Evolutionary conservation across 1,140 invertebrate genomes (phyloP).

Genomic region (Drosophila elegans): DNA sequence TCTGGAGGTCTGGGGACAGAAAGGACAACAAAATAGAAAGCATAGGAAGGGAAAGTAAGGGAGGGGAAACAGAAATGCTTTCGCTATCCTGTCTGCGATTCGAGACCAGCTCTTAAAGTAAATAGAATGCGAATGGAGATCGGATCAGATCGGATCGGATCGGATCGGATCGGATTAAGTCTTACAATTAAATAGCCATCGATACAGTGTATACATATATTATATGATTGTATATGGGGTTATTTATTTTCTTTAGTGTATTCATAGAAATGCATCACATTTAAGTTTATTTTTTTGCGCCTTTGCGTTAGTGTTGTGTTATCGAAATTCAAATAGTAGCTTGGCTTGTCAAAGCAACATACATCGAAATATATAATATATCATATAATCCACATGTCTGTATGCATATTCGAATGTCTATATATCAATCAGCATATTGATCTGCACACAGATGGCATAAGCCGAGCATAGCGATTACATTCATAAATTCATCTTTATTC

Average conservation of each 20-base stretch:
- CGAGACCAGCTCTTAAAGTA: slow-evolving; percentile 43
- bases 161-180: not conserved
- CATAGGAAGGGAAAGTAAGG: not conserved
- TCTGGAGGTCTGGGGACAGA: slow-evolving; percentile 15
- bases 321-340: slow-evolving; percentile 6
- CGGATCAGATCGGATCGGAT: not conserved
- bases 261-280: slow-evolving; percentile 72
- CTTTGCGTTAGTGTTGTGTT: slow-evolving; percentile 7
- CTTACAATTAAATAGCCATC: slow-evolving; percentile 39
- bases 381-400: not conserved
- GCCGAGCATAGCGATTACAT: slow-evolving; percentile 13
- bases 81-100: not conserved
- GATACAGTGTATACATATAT: slow-evolving; percentile 20
- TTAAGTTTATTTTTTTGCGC: slow-evolving; percentile 36
- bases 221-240: slow-evolving; percentile 23
- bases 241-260: slow-evolving; percentile 20
- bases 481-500: slow-evolving; percentile 40
- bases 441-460: slow-evolving; percentile 1
- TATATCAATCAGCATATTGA: slow-evolving; percentile 5
- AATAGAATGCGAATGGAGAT: slow-evolving; percentile 13
- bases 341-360: slow-evolving; percentile 33
- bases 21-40: slow-evolving; percentile 9
- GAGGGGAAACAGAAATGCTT: not conserved
- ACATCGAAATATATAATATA: slow-evolving; percentile 18
- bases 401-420: slow-evolving; percentile 7